Base-by-base conservation (phyloP, 37 sponge, comb jelly and placozoan species). In the Halichondria panicea region DNA sequence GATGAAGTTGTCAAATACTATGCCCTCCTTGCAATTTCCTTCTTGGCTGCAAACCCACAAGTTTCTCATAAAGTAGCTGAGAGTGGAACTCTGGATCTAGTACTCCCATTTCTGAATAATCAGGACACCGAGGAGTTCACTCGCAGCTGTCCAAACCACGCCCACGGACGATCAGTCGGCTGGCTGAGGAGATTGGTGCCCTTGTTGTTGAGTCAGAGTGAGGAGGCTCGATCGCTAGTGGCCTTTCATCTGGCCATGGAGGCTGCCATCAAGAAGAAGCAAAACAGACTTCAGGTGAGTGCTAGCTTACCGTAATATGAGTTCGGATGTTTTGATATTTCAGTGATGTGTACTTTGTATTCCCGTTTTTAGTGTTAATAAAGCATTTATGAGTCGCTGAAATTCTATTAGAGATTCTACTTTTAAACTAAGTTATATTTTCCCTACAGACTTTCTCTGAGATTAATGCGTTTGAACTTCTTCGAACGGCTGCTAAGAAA, bases 241-340 rank as follows among this genome's bases (percentile, higher is more conserved):
- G 77, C 84, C 1, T 84, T 84, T 27, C 84, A 84, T 43, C 77
- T 84, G 70, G 84, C 84, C 37, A 84, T 84, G 84, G 84, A 84
- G 43, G 76, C 84, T 15, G 58, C 52, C 13, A 77, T 84, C 43
- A 84, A 84, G 55, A 76, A 44, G 59, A 61, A 69, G 38, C 84
- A 84, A 37, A 38, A 71, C 46, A 76, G 70, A 63, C 43, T 76
- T 8, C 54, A 84, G 15, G 84, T 84, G 30, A 68, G 78, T 1
- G 50, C 13, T 48, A 13, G 50, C 50, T 18, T 48, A 48, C 9
- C 13, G 50, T 48, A 48, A 48, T 27, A n/a, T 59, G 61, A 38
- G 6, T 66, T 66, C 22, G 5, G 36, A 37, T 7, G 40, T 63
- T 63, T 7, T 27, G 21, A 8, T 9, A 21, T 25, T 44, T 45